Conservation (phyloP, 1,140 invertebrate species). For the Chionoecetes opilio region DNA sequence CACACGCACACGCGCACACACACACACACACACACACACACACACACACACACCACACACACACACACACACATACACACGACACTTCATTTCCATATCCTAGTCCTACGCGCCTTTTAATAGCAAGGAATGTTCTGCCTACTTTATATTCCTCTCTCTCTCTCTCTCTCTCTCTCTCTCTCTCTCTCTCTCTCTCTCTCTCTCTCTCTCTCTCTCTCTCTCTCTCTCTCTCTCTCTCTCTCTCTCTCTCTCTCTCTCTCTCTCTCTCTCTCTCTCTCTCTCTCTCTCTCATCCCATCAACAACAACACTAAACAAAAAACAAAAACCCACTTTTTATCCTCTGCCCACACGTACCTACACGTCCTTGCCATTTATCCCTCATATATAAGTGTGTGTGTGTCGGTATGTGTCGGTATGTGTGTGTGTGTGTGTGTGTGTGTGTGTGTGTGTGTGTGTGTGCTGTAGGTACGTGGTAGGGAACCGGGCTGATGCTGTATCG, state of each 20-base stretch:
- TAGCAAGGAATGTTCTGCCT: too few relatives aligned
- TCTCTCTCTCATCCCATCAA: neutral
- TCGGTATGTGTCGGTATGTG: too few relatives aligned
- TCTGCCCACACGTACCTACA: too few relatives aligned
- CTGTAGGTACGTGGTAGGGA: too few relatives aligned
- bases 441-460: too few relatives aligned
- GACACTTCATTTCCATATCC: neutral
- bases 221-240: neutral
- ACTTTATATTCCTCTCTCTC: too few relatives aligned
- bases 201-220: neutral
- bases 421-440: too few relatives aligned
- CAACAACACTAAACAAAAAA: neutral
- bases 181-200: neutral
- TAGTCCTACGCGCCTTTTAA: too few relatives aligned
- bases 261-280: slow-evolving; percentile 52
- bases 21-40: slow-evolving; percentile 51
- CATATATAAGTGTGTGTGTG: too few relatives aligned
- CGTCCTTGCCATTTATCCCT: too few relatives aligned
- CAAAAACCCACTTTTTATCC: neutral
- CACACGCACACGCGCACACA: slow-evolving; percentile 34
- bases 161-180: neutral
- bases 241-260: neutral
- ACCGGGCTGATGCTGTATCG: too few relatives aligned
- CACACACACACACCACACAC: slow-evolving; percentile 46
- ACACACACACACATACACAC: neutral